Evolutionary conservation across 2,797 vertebrate genomes (phyloP).

Genomic region (Xenopus petersii): DNA sequence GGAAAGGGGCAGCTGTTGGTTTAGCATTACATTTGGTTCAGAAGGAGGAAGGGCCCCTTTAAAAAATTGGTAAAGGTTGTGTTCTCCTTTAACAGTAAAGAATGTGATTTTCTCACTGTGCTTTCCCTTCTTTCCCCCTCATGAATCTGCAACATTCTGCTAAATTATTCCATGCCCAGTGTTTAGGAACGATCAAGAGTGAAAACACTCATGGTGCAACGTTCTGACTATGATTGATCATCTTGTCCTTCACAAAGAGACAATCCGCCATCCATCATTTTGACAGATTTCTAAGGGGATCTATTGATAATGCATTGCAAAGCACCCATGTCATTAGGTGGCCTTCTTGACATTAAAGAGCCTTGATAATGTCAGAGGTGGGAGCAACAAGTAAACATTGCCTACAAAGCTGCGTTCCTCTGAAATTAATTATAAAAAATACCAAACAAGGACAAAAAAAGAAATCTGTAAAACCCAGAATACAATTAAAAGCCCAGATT

Average conservation of each 20-base stretch:
- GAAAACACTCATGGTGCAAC: background rate
- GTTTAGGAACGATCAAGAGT: background rate
- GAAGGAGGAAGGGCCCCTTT: too few relatives aligned
- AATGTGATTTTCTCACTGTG: too few relatives aligned
- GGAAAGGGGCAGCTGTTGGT: too few relatives aligned
- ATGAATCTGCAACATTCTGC: background rate
- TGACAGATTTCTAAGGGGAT: slow-evolving; percentile 1
- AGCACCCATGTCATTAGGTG: background rate
- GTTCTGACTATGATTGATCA: slow-evolving; percentile 5
- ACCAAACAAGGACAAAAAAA: background rate
- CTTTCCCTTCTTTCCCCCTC: too few relatives aligned
- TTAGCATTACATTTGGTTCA: too few relatives aligned
- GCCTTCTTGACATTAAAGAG: background rate
- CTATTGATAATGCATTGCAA: background rate
- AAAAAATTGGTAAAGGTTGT: too few relatives aligned
- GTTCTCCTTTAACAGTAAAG: too few relatives aligned
- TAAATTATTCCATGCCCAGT: background rate
- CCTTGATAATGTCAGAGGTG: background rate
- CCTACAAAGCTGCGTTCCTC: background rate
- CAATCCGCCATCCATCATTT: slow-evolving; percentile 15
- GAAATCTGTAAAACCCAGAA: slow-evolving; percentile 11
- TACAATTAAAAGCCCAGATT: slow-evolving; percentile 26
- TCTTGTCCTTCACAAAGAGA: slow-evolving; percentile 7
- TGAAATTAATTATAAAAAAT: background rate
- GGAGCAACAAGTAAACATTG: background rate